Evolutionary conservation across 1,140 invertebrate species (phyloP).

Genomic region (honey bee (Apis mellifera)): DNA sequence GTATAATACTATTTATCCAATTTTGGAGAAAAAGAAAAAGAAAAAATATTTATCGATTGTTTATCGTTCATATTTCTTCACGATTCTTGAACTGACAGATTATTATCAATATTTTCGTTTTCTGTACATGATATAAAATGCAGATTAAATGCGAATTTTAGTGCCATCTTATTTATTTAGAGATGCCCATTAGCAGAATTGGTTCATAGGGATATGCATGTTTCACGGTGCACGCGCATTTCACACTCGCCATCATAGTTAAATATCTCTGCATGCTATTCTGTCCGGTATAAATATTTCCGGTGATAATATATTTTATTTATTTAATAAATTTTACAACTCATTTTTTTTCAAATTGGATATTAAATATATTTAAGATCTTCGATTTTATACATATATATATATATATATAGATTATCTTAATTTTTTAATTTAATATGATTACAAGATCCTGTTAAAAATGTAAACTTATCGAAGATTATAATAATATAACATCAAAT

Average conservation of each 20-base stretch:
- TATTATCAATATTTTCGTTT: conserved; percentile 27
- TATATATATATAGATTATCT: too few relatives aligned
- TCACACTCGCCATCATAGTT: background rate
- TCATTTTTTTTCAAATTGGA: too few relatives aligned
- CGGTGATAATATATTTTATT: background rate
- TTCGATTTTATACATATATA: too few relatives aligned
- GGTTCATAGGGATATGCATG: conserved; percentile 17
- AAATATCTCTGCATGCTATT: background rate
- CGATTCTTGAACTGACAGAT: conserved; percentile 38
- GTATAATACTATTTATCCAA: background rate
- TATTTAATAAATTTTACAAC: background rate
- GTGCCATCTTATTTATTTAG: conserved; percentile 7
- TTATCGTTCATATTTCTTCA: conserved; percentile 24
- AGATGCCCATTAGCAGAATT: background rate
- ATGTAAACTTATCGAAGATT: too few relatives aligned
- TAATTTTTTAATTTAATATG: too few relatives aligned
- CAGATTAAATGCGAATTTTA: background rate
- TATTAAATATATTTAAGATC: too few relatives aligned
- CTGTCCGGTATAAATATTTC: background rate
- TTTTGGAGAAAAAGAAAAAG: conserved; percentile 40
- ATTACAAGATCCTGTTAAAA: too few relatives aligned
- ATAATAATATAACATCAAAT: too few relatives aligned
- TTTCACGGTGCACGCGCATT: background rate
- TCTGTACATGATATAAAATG: conserved; percentile 33
- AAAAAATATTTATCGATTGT: conserved; percentile 61